Evolutionary conservation across 2,888 invertebrate genomes (phyloP), one percentile per base, ranked within the genome.

Genomic region (Melanargia galathea): DNA sequence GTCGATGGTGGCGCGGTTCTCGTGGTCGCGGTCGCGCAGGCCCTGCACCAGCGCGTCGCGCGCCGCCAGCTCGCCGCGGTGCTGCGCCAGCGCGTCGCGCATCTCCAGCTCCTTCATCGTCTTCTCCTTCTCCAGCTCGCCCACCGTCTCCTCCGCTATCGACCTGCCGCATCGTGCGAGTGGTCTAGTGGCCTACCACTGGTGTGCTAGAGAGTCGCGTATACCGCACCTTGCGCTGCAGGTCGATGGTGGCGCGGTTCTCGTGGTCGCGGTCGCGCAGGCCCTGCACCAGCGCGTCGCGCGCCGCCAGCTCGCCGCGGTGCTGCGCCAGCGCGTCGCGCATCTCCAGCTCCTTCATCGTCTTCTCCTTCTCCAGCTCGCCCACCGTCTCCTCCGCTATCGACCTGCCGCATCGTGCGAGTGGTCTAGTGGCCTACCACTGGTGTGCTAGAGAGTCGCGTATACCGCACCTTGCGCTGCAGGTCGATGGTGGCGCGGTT

Each of bases 81-180:
- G 97, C 83, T 97, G 95, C 20, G 95, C 93, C 69, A 95, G 87
- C 60, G 96, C 93, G 82, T 99, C 98, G 82, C 98, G 97, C 79
- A 97, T 94, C 90, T 99, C 99, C 67, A 99, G 84, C 79, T 98
- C 98, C 78, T 98, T 96, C 95, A 99, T 97, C 0, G 98, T 98
- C 85, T 97, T 97, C 86, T 99, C 98, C 83, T 98, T 99, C 84
- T 99, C 99, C 20, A 99, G 91, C 84, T 99, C 98, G 26, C 97
- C 96, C 0, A 98, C 96, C 0, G 96, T 97, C 87, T 99, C 98
- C 83, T 99, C 99, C 4, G 98, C 98, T 78, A 99, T 97, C 35
- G 97, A 96, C 70, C 95, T 93, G n/a, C n/a, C 45, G n/a, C 24
- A 59, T 38, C 58, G 48, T 48, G 6, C 13, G n/a, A n/a, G n/a